Evolutionary conservation across 2,113 vertebrate genomes (phyloP).

Genomic region (Varanus salvator): DNA sequence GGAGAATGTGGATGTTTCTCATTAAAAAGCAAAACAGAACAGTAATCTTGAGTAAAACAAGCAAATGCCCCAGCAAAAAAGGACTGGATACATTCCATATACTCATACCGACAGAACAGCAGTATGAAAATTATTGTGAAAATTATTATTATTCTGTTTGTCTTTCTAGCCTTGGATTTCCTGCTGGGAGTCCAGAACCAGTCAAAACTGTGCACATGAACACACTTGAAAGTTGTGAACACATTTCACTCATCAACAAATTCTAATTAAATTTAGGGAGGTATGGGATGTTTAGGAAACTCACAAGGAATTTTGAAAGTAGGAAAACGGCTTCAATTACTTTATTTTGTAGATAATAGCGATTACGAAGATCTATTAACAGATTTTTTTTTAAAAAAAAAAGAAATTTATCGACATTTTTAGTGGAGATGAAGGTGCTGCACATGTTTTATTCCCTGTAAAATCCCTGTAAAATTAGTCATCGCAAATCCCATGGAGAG

Average conservation of each 20-base stretch:
- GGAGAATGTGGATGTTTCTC: not conserved
- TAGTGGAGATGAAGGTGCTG: too few species aligned
- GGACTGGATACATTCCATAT: not conserved
- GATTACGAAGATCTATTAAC: not conserved
- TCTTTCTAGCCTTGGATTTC: not conserved
- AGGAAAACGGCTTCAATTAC: not conserved
- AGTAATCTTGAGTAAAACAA: not conserved
- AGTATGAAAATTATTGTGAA: too few species aligned
- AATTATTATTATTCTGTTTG: not conserved
- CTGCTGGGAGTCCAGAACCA: not conserved
- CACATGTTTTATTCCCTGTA: not conserved
- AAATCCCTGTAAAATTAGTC: not conserved
- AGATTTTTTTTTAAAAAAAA: not conserved
- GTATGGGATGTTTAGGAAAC: not conserved
- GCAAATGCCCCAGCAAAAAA: too few species aligned
- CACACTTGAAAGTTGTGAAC: not conserved
- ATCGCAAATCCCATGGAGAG: not conserved
- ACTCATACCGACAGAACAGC: not conserved
- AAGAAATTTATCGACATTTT: not conserved
- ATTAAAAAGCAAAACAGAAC: not conserved
- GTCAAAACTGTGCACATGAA: not conserved
- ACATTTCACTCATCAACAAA: not conserved
- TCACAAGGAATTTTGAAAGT: not conserved
- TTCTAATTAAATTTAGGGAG: not conserved
- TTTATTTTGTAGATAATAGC: not conserved